phyloP scores from a whole-genome alignment of 2,113 vertebrate genomes.

The Bolborhynchus lineola region DNA sequence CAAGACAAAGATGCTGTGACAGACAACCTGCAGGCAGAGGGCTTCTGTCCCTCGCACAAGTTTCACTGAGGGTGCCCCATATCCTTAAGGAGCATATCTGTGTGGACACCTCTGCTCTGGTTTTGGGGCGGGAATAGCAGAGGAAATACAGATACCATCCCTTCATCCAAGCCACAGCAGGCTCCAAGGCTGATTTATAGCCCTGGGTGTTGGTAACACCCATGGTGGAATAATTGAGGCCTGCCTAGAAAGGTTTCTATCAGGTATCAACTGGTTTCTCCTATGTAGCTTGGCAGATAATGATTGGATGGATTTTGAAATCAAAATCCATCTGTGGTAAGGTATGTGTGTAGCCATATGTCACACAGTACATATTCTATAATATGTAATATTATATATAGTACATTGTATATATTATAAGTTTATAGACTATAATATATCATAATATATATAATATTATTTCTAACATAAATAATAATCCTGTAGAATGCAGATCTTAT shows the following conservation, averaged over 20 bases:
- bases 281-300: neutral
- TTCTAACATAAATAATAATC: neutral
- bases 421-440: neutral
- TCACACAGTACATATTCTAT: neutral
- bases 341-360: neutral
- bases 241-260: neutral
- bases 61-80: neutral
- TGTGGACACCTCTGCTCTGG: accelerated
- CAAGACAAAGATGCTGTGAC: neutral
- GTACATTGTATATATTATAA: neutral
- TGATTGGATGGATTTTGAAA: neutral
- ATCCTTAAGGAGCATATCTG: neutral
- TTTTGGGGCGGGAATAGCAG: neutral
- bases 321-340: constrained; percentile 19
- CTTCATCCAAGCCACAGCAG: neutral
- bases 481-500: neutral
- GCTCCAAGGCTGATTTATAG: neutral
- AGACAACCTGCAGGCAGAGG: neutral
- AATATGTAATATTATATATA: neutral
- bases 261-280: constrained; percentile 9
- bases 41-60: neutral
- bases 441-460: constrained; percentile 5
- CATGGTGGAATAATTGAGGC: neutral
- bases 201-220: accelerated
- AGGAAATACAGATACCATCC: neutral